These are phyloP conservation scores for Diacarnus erythraeanus DNA, from an alignment of 37 sponge, comb jelly and placozoan species.

Conservation along the genomic window DNA sequence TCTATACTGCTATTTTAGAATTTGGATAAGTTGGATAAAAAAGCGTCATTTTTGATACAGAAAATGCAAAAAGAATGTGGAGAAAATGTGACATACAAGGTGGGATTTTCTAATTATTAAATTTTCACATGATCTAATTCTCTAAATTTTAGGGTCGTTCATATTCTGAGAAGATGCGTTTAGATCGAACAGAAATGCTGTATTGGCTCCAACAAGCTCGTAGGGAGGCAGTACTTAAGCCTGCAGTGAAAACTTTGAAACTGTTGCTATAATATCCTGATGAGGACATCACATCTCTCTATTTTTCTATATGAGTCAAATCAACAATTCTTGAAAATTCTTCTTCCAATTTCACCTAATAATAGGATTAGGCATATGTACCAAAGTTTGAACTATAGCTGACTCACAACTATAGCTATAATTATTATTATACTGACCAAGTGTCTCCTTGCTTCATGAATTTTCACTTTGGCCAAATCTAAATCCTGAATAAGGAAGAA, in stretches of 20 bases:
- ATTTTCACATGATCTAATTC: not conserved
- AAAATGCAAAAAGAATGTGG: constrained; percentile 32
- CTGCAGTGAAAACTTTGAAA: constrained; percentile 15
- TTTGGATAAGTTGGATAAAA: constrained; percentile 40
- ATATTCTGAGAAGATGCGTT: constrained; percentile 83
- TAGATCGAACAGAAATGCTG: constrained; percentile 89
- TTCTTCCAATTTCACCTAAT: constrained; percentile 52
- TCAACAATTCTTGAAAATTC: constrained; percentile 57
- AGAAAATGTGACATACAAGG: constrained; percentile 63
- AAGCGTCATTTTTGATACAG: constrained; percentile 13
- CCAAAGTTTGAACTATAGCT: not conserved
- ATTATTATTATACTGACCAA: constrained; percentile 49
- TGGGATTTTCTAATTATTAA: not conserved
- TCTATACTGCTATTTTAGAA: constrained; percentile 22
- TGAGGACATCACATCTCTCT: not conserved
- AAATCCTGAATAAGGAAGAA: constrained; percentile 73
- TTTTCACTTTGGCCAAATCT: constrained; percentile 60
- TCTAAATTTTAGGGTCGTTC: constrained; percentile 67
- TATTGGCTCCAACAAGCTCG: constrained; percentile 93
- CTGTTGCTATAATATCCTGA: not conserved
- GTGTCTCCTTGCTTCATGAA: constrained; percentile 51
- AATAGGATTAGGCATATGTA: not conserved
- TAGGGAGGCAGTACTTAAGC: constrained; percentile 39
- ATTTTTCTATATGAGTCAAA: constrained; percentile 51
- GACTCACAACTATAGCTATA: not conserved